Evolutionary conservation across 2,113 vertebrate species (phyloP).

Genomic region (Vicugna pacos): DNA sequence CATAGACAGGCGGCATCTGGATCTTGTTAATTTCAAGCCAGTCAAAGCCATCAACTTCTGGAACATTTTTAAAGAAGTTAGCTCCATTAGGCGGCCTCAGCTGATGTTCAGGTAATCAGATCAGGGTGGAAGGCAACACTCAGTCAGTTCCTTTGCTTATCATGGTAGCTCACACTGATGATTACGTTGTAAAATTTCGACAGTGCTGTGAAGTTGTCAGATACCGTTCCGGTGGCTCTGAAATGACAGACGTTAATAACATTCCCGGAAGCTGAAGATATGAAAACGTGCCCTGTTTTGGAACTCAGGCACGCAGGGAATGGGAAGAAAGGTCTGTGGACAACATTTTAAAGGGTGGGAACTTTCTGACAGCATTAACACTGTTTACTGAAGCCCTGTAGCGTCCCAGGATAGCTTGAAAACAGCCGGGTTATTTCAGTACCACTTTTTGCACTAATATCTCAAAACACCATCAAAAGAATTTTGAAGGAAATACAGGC

Average conservation of each 20-base stretch:
- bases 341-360: constrained; percentile 53
- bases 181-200: constrained; percentile 62
- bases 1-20: constrained; percentile 87
- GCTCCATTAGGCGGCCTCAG: constrained; percentile 79
- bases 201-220: constrained; percentile 38
- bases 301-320: neutral
- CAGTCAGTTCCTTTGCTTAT: constrained; percentile 72
- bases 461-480: neutral
- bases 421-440: neutral
- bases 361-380: neutral
- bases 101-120: constrained; percentile 84
- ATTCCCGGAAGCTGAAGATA: constrained; percentile 64
- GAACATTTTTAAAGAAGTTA: constrained; percentile 86
- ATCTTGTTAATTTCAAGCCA: constrained; percentile 88
- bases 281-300: constrained; percentile 62
- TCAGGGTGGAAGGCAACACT: constrained; percentile 46
- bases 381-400: neutral
- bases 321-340: neutral
- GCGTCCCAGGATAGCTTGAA: neutral
- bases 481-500: constrained; percentile 21
- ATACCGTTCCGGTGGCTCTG: constrained; percentile 52
- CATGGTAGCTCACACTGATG: constrained; percentile 52
- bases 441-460: neutral
- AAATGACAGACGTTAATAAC: constrained; percentile 54
- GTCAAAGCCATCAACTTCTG: constrained; percentile 86